Evolutionary conservation across 2,113 vertebrate genomes (phyloP), one percentile per base, ranked within the genome.

Genomic region (Otocyon megalotis): DNA sequence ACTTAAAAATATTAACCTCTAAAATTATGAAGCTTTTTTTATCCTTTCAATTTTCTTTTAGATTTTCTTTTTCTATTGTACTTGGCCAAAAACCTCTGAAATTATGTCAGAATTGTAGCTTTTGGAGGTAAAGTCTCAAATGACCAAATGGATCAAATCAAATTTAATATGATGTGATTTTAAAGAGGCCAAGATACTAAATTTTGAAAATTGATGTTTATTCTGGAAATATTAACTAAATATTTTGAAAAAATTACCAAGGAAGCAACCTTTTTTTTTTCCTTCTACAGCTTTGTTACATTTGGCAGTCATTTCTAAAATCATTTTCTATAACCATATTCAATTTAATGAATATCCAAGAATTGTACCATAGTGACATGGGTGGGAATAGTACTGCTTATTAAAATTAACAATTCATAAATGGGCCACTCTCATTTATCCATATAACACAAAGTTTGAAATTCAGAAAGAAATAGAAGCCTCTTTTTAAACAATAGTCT

Each of bases 151-250:
- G 50, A 90, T 96, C 85, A 97, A 97, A 97, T 97, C 90, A 94
- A 97, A 97, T 98, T 97, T 98, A 97, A 97, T 94, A 87, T 89
- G 65, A 95, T 88, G 77, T 98, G 93, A 97, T 95, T 98, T 98
- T 96, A 97, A 97, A 94, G 63, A 96, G 90, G 74, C 81, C 90
- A 97, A 97, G 26, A 97, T 94, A 96, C 90, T 97, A 97, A 93
- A 97, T 92, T 96, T 97, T 98, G 92, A 97, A 97, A 97, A 94
- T 74, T 87, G 8, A 24, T 97, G 77, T 97, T 98, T 97, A 90
- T 89, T 93, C 90, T 98, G 90, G 90, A 97, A 96, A 97, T 95
- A 77, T 72, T 97, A 93, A 56, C 97, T 77, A 98, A 98, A 97
- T 94, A 96, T 97, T 96, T 95, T 95, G 69, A 95, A 96, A 97